Percentiles rank a stretch among this genome's conserved stretches.
Evolutionary conservation across 2,888 invertebrate genomes (phyloP).

Genomic region (Metacarcinus magister): DNA sequence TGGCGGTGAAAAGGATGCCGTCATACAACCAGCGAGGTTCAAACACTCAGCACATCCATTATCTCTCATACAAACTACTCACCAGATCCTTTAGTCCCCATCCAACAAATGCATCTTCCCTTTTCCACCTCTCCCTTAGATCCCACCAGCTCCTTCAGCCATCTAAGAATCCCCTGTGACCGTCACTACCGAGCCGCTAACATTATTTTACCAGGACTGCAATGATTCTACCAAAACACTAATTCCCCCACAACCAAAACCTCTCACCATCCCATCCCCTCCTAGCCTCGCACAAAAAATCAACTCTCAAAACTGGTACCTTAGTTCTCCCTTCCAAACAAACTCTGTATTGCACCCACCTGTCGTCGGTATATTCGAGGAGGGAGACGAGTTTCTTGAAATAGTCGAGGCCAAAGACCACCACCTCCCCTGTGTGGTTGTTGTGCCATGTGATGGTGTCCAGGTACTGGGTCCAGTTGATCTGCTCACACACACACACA

Average conservation of each 20-base stretch:
- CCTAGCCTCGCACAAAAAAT: background rate
- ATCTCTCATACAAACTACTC: no score
- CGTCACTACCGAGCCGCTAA: background rate
- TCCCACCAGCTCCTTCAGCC: no score
- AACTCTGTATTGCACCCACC: conserved; percentile 60
- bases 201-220: background rate
- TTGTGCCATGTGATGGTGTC: conserved; percentile 67
- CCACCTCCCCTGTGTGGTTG: conserved; percentile 68
- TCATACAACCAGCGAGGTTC: no score
- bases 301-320: background rate
- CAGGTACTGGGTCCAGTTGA: conserved; percentile 75
- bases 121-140: no score
- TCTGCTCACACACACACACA: conserved; percentile 42
- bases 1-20: no score
- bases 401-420: conserved; percentile 75
- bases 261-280: background rate
- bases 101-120: no score
- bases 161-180: no score
- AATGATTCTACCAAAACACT: background rate
- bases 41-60: no score
- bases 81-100: no score
- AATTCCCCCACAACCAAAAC: background rate
- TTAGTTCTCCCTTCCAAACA: background rate
- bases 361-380: conserved; percentile 71
- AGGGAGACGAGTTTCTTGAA: conserved; percentile 71